Percentiles rank a stretch among this genome's conserved stretches.
These are phyloP conservation scores for Ochotona curzoniae DNA, from an alignment of 2,113 vertebrate species.

Conservation along the genomic window DNA sequence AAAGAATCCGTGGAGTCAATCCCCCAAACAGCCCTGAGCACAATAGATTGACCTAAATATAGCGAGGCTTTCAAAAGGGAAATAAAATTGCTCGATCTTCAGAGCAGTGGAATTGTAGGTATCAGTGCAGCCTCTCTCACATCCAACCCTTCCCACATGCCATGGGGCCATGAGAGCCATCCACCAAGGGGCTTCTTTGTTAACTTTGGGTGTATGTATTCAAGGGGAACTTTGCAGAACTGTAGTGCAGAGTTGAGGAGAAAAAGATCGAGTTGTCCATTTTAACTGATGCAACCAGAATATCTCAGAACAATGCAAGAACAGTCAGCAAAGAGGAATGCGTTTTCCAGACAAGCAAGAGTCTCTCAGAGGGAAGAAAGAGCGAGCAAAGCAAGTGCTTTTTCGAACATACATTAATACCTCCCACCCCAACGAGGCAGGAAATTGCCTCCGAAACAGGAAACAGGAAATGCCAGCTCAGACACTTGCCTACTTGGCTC, in stretches of 20 bases:
- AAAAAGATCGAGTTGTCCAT: not conserved
- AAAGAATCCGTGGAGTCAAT: not conserved
- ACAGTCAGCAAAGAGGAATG: not conserved
- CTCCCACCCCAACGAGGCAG: not conserved
- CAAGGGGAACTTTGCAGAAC: not conserved
- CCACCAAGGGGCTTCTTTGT: not conserved
- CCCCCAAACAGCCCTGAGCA: not conserved
- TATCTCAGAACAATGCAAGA: not conserved
- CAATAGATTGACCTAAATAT: not conserved
- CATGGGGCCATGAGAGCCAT: not conserved
- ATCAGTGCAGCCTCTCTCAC: not conserved
- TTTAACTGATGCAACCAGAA: not conserved
- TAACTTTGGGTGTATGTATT: not conserved
- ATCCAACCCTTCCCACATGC: not conserved
- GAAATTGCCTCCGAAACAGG: slow-evolving; percentile 60
- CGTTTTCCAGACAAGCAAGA: not conserved
- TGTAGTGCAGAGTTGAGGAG: not conserved
- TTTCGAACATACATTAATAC: not conserved
- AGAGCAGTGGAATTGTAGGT: not conserved
- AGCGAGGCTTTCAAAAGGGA: not conserved
- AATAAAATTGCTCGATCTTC: not conserved
- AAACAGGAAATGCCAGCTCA: slow-evolving; percentile 60
- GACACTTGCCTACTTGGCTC: slow-evolving; percentile 38
- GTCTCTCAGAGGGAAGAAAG: not conserved
- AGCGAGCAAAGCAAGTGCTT: not conserved